Percentiles rank a stretch among this genome's conserved stretches.
These are phyloP conservation scores for Pavo muticus DNA, from an alignment of 2,113 vertebrate species.

Conservation along the genomic window DNA sequence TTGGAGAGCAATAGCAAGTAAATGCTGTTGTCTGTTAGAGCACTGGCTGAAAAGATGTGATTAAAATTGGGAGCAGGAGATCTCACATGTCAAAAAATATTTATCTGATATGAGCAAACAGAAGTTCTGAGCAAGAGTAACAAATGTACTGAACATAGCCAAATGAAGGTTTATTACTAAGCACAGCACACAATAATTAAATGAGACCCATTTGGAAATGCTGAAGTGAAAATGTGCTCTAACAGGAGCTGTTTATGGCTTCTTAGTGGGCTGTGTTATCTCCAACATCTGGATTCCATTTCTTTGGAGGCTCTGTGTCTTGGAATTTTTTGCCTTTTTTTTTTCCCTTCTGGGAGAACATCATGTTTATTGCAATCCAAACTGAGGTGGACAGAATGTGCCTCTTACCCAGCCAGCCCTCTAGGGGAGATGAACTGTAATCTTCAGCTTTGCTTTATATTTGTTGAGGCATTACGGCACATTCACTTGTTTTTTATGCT, in stretches of 20 bases:
- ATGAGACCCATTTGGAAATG: conserved; percentile 43
- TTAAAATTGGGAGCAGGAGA: background rate
- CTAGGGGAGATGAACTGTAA: background rate
- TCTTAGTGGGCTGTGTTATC: conserved; percentile 70
- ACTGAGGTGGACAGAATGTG: conserved; percentile 66
- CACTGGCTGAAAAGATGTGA: background rate
- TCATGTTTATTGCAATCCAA: conserved; percentile 54
- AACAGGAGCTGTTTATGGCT: conserved; percentile 76
- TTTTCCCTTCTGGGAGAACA: conserved; percentile 51
- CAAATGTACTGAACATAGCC: background rate
- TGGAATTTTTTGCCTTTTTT: conserved; percentile 71
- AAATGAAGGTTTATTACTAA: background rate
- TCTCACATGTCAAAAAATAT: background rate
- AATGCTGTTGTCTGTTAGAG: background rate
- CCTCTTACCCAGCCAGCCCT: conserved; percentile 57
- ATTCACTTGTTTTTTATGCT: background rate
- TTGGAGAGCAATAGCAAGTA: background rate
- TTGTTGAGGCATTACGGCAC: background rate
- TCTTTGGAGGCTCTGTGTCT: conserved; percentile 73
- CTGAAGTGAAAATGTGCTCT: conserved; percentile 65
- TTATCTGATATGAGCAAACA: background rate
- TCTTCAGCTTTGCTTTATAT: background rate
- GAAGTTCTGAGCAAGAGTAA: background rate
- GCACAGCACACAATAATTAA: conserved; percentile 38
- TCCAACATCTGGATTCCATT: conserved; percentile 83